phyloP scores from a whole-genome alignment of 2,888 invertebrate species.

The Melanotus villosus region DNA sequence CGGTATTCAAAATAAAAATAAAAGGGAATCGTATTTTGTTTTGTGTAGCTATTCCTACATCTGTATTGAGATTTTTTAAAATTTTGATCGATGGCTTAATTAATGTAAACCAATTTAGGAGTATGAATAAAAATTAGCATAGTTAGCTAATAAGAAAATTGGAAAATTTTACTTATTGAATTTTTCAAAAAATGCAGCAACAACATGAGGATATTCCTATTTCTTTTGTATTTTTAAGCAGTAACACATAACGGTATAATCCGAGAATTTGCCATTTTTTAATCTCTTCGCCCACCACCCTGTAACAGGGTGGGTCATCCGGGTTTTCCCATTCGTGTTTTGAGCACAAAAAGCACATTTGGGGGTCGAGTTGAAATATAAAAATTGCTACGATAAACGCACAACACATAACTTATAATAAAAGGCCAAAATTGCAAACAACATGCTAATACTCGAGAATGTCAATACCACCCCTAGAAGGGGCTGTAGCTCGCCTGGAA shows the following conservation, averaged over 20 bases:
- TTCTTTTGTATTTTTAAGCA: too few relatives aligned
- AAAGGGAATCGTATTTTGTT: too few relatives aligned
- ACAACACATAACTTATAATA: background rate
- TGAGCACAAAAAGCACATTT: background rate
- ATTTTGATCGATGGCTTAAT: too few relatives aligned
- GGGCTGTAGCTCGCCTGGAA: constrained; percentile 55
- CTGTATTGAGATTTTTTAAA: too few relatives aligned
- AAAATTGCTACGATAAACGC: background rate
- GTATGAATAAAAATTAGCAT: too few relatives aligned
- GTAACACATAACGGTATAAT: background rate
- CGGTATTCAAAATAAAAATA: too few relatives aligned
- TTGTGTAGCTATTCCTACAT: too few relatives aligned
- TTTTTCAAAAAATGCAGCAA: too few relatives aligned
- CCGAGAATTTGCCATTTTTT: background rate
- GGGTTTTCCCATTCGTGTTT: constrained; percentile 1
- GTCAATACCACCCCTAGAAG: constrained; percentile 62
- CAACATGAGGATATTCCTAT: too few relatives aligned
- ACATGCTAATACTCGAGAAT: constrained; percentile 51
- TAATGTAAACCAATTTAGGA: too few relatives aligned
- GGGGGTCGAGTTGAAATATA: background rate
- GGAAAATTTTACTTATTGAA: too few relatives aligned
- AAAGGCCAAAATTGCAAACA: constrained; percentile 21
- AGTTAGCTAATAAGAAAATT: too few relatives aligned
- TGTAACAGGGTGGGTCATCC: constrained; percentile 20
- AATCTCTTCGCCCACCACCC: constrained; percentile 4